phyloP scores from a whole-genome alignment of 1,140 invertebrate genomes.

The Drosophila ohnishii region DNA sequence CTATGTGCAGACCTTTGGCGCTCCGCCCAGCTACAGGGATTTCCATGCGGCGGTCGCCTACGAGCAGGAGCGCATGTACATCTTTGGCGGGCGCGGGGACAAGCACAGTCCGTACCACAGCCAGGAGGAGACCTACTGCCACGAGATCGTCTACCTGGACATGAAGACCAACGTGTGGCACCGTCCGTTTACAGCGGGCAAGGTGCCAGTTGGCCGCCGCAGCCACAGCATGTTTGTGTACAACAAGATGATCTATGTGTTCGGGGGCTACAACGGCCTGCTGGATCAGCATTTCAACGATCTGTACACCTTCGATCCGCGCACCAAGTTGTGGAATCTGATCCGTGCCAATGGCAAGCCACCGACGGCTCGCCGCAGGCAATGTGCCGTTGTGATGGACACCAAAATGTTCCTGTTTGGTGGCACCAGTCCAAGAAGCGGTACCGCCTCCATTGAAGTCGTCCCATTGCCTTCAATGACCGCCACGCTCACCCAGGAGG shows the following conservation, averaged over 20 bases:
- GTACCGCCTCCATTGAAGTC: neutral
- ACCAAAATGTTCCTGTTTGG: conserved; percentile 92
- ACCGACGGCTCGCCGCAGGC: conserved; percentile 89
- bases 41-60: conserved; percentile 93
- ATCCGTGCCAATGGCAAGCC: conserved; percentile 85
- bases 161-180: conserved; percentile 88
- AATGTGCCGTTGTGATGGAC: conserved; percentile 89
- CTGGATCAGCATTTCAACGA: conserved; percentile 91
- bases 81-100: conserved; percentile 93
- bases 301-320: conserved; percentile 88
- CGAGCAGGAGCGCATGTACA: conserved; percentile 88
- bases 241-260: conserved; percentile 90
- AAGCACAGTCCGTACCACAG: conserved; percentile 86
- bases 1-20: conserved; percentile 85
- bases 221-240: conserved; percentile 95
- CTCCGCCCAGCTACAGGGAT: conserved; percentile 89
- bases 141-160: conserved; percentile 90
- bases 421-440: conserved; percentile 88
- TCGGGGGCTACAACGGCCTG: conserved; percentile 93
- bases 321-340: conserved; percentile 86
- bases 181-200: conserved; percentile 85
- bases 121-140: conserved; percentile 90
- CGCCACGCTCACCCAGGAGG: conserved; percentile 7
- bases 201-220: conserved; percentile 88
- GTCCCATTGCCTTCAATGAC: neutral